Percentiles rank a stretch among this genome's conserved stretches.
phyloP scores from a whole-genome alignment of 1,140 invertebrate genomes.

The Ceratoteleas bidentatus region DNA sequence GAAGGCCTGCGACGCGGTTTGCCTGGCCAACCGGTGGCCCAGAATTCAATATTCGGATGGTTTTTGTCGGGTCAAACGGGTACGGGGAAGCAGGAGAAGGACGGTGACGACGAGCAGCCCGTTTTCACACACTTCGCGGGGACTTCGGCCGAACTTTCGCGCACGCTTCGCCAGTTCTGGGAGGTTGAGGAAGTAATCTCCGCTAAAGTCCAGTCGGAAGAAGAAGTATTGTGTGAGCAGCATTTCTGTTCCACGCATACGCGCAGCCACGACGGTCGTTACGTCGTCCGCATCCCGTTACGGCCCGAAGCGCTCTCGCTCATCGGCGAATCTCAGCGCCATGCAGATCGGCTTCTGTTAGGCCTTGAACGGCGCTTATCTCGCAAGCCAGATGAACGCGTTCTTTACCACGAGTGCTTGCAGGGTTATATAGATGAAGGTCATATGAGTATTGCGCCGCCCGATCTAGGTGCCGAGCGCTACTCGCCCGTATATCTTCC shows the following conservation, averaged over 20 bases:
- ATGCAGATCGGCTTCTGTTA: not conserved
- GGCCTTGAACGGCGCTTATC: not conserved
- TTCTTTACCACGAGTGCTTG: conserved; percentile 2
- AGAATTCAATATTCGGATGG: conserved; percentile 26
- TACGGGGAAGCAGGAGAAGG: not conserved
- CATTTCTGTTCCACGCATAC: conserved; percentile 4
- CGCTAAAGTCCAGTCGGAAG: not conserved
- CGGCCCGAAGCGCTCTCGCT: not conserved
- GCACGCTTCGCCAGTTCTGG: conserved; percentile 2
- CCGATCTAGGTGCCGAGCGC: too few relatives aligned
- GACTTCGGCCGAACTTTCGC: not conserved
- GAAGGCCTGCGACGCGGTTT: not conserved
- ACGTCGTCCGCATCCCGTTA: conserved; percentile 6
- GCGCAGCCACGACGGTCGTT: not conserved
- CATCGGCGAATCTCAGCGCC: not conserved
- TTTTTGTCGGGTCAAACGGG: conserved; percentile 10
- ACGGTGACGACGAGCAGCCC: not conserved
- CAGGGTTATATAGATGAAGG: not conserved
- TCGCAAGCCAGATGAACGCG: too few relatives aligned
- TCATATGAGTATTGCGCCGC: not conserved
- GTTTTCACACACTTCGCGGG: not conserved
- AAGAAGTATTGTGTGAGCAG: not conserved
- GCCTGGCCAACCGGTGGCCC: conserved; percentile 5
- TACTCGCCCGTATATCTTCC: not conserved
- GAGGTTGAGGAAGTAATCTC: not conserved